Conservation (phyloP, 37 sponge, comb jelly and placozoan species). For the Theonella swinhoei region DNA sequence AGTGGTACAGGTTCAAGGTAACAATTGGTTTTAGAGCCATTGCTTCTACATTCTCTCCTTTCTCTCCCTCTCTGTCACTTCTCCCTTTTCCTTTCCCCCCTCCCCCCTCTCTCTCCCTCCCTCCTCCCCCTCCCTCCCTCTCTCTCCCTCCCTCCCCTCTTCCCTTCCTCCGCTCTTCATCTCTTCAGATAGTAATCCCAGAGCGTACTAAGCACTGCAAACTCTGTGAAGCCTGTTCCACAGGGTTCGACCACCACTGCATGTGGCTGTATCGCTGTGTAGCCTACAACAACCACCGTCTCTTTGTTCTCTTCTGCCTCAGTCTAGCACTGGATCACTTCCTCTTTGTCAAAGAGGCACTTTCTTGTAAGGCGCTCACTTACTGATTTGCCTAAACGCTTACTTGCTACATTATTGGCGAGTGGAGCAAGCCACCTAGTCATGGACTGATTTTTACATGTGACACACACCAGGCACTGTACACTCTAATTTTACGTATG, state of each 20-base stretch:
- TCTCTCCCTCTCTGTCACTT: not conserved
- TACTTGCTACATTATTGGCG: no score
- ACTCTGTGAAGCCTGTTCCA: slow-evolving; percentile 74
- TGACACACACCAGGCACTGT: no score
- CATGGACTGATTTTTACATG: no score
- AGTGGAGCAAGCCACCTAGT: no score
- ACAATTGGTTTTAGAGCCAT: not conserved
- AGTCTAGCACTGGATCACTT: slow-evolving; percentile 54
- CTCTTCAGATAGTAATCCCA: slow-evolving; percentile 72
- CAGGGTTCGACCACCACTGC: slow-evolving; percentile 90
- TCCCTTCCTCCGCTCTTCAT: no score
- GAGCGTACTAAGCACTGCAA: slow-evolving; percentile 80
- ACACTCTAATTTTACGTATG: no score
- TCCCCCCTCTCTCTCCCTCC: no score
- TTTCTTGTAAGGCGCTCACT: slow-evolving; percentile 45
- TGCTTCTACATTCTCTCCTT: not conserved
- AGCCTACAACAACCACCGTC: slow-evolving; percentile 72
- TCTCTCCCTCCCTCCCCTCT: no score
- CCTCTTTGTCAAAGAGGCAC: slow-evolving; percentile 54
- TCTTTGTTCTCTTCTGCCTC: slow-evolving; percentile 71
- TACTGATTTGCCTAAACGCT: no score
- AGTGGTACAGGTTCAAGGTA: not conserved
- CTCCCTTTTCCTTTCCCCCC: no score
- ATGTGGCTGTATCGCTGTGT: slow-evolving; percentile 82
- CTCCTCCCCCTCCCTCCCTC: no score